These are phyloP conservation scores for Tenebrosternarchus preto DNA, from an alignment of 2,113 vertebrate species.

Conservation along the genomic window DNA sequence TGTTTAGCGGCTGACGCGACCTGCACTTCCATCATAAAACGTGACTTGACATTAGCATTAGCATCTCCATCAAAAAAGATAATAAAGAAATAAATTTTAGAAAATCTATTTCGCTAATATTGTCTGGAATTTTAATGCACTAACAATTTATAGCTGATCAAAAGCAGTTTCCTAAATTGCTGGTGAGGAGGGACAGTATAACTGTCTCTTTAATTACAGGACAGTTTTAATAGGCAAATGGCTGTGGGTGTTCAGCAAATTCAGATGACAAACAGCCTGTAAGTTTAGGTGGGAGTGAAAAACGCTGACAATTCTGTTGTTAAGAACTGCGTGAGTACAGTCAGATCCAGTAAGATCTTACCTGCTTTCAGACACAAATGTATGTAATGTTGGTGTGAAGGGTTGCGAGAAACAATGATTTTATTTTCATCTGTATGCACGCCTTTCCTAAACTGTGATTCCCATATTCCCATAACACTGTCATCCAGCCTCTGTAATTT, in stretches of 20 bases:
- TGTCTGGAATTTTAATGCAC: slow-evolving; percentile 96
- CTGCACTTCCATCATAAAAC: slow-evolving; percentile 76
- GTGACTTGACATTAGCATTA: slow-evolving; percentile 83
- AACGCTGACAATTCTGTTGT: neutral
- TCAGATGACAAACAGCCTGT: slow-evolving; percentile 83
- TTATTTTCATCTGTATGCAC: neutral
- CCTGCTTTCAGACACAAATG: neutral
- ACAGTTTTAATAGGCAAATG: slow-evolving; percentile 93
- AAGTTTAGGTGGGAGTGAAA: slow-evolving; percentile 41
- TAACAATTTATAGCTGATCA: slow-evolving; percentile 97
- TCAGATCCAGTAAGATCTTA: neutral
- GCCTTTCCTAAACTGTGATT: neutral
- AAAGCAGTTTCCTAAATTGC: slow-evolving; percentile 99
- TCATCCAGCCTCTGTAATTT: neutral
- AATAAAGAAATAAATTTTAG: no score
- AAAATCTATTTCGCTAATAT: slow-evolving; percentile 97
- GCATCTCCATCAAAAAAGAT: slow-evolving; percentile 89
- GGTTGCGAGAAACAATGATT: neutral
- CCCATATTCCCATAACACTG: neutral
- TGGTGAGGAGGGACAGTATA: slow-evolving; percentile 96
- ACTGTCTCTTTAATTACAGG: slow-evolving; percentile 96
- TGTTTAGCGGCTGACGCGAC: slow-evolving; percentile 92
- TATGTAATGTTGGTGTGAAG: neutral
- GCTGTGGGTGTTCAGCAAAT: slow-evolving; percentile 78
- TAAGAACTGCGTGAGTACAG: slow-evolving; percentile 70